These are phyloP conservation scores for Clistopyga incitator DNA, from an alignment of 2,888 invertebrate species.

Conservation along the genomic window DNA sequence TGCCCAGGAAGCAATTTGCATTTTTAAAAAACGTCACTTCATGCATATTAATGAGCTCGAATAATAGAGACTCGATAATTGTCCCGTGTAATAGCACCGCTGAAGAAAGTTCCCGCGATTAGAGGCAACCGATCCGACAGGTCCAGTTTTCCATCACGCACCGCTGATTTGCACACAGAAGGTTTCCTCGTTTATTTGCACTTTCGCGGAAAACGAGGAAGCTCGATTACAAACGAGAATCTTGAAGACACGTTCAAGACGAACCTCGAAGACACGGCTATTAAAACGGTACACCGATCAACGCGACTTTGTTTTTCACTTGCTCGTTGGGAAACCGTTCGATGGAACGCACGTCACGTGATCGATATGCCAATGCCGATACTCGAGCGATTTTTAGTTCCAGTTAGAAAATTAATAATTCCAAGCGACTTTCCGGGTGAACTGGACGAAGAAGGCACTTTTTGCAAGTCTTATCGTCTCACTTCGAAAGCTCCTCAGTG, in stretches of 20 bases:
- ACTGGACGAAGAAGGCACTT: slow-evolving; percentile 3
- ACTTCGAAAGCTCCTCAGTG: background rate
- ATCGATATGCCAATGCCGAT: background rate
- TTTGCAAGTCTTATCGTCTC: background rate
- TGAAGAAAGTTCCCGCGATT: slow-evolving; percentile 20
- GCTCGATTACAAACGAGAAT: slow-evolving; percentile 24
- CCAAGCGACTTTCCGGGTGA: background rate
- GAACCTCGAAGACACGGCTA: slow-evolving; percentile 15
- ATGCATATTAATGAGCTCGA: background rate
- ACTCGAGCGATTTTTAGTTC: slow-evolving; percentile 35
- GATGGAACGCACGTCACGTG: slow-evolving; percentile 1
- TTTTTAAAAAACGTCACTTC: background rate
- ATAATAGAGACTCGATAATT: background rate
- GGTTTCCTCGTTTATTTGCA: slow-evolving; percentile 30
- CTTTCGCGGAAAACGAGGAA: slow-evolving; percentile 51
- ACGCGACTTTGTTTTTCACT: slow-evolving; percentile 28
- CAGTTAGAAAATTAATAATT: slow-evolving; percentile 15
- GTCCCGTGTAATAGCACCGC: background rate
- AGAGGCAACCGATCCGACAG: background rate
- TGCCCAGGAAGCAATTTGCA: background rate
- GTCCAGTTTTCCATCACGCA: slow-evolving; percentile 29
- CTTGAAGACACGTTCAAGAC: slow-evolving; percentile 13
- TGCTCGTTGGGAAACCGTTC: slow-evolving; percentile 13
- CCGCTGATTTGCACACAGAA: slow-evolving; percentile 53
- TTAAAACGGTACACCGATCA: slow-evolving; percentile 59